Percentiles rank a stretch among this genome's conserved stretches.
Evolutionary conservation across 2,888 invertebrate genomes (phyloP).

Genomic region (Idaea biselata): DNA sequence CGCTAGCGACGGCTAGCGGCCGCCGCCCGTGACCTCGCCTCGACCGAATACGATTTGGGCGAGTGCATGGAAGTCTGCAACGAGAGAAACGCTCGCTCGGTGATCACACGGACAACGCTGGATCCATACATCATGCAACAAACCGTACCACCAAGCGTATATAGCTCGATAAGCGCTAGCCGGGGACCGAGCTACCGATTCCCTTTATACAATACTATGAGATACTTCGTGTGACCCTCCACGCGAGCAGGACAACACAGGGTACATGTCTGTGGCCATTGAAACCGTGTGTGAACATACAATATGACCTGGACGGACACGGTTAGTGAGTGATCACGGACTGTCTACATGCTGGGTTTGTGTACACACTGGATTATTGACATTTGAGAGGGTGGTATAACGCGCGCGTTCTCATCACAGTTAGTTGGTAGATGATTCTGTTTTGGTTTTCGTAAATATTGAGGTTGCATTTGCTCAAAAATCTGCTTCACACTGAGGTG

Average conservation of each 20-base stretch:
- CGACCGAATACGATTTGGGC: slow-evolving; percentile 85
- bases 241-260: background rate
- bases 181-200: background rate
- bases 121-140: slow-evolving; percentile 37
- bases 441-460: too few species aligned
- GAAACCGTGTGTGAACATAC: background rate
- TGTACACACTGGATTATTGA: slow-evolving; percentile 26
- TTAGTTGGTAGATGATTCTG: background rate
- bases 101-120: slow-evolving; percentile 15
- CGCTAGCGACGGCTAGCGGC: slow-evolving; percentile 73
- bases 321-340: slow-evolving; percentile 40
- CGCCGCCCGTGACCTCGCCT: slow-evolving; percentile 69
- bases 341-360: slow-evolving; percentile 38
- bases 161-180: slow-evolving; percentile 3
- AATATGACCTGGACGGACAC: slow-evolving; percentile 7
- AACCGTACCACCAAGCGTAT: slow-evolving; percentile 38
- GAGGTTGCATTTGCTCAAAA: too few species aligned
- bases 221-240: background rate
- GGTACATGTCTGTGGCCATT: background rate
- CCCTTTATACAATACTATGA: too few species aligned
- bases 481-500: too few species aligned
- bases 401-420: background rate
- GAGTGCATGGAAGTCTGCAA: slow-evolving; percentile 90
- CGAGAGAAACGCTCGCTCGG: slow-evolving; percentile 72
- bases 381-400: slow-evolving; percentile 39